Percentiles rank a stretch among this genome's conserved stretches.
Evolutionary conservation across 2,113 vertebrate species (phyloP).

Genomic region (Rattus rattus): DNA sequence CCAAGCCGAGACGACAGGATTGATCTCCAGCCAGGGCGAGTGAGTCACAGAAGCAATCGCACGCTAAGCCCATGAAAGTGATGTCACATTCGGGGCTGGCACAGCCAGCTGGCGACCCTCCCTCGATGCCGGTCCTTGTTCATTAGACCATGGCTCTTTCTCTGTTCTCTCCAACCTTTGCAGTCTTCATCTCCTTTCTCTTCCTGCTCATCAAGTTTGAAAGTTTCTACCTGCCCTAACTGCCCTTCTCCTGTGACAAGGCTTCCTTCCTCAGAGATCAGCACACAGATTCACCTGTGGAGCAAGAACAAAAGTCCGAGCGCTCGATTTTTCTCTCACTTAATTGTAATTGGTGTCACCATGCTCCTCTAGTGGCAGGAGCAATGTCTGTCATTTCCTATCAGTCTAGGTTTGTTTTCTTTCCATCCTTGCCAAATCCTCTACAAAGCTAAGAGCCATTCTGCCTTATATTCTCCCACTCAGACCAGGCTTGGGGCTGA

Average conservation of each 20-base stretch:
- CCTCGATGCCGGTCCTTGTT: not conserved
- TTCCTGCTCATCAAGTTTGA: not conserved
- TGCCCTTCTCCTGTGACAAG: not conserved
- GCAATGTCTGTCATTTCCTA: not conserved
- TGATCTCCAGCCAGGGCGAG: not conserved
- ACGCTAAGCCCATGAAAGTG: not conserved
- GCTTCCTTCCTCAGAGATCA: not conserved
- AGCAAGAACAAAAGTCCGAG: not conserved
- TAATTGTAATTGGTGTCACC: not conserved
- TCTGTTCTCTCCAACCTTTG: not conserved
- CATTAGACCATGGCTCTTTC: not conserved
- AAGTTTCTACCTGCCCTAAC: not conserved
- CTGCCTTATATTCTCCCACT: not conserved
- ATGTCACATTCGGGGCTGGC: not conserved
- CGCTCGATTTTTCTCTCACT: conserved; percentile 10
- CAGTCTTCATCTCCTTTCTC: not conserved
- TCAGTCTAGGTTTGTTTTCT: not conserved
- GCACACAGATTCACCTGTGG: not conserved
- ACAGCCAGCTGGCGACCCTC: not conserved
- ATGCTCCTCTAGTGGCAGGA: not conserved
- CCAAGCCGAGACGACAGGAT: not conserved
- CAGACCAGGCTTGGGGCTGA: not conserved
- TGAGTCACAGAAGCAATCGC: conserved; percentile 14
- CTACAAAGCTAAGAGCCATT: not conserved
- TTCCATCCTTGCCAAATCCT: not conserved